Evolutionary conservation across 2,888 invertebrate genomes (phyloP).

Genomic region (Drosophila putrida): DNA sequence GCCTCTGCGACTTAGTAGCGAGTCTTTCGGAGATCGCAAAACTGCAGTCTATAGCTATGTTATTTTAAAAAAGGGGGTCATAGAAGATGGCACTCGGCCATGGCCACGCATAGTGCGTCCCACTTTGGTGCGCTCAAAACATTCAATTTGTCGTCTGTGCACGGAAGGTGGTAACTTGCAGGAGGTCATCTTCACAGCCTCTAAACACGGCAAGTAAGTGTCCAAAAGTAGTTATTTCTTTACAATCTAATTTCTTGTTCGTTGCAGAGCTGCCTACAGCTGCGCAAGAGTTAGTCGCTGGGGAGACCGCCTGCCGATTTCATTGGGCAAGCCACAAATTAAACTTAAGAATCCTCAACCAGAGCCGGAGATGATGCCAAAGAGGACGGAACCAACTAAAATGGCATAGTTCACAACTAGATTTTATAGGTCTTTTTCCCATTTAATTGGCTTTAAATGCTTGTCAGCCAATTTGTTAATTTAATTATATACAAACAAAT

Average conservation of each 20-base stretch:
- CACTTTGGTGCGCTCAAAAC: constrained; percentile 89
- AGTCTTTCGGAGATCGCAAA: constrained; percentile 81
- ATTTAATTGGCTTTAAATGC: constrained; percentile 56
- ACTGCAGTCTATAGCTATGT: constrained; percentile 91
- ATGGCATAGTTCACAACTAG: constrained; percentile 42
- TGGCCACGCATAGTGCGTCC: constrained; percentile 94
- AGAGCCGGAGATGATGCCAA: neutral
- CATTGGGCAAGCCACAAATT: constrained; percentile 80
- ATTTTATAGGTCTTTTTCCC: constrained; percentile 2
- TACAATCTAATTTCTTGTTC: neutral
- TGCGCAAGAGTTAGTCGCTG: constrained; percentile 91
- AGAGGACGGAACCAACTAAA: constrained; percentile 21
- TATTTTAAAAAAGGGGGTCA: constrained; percentile 91
- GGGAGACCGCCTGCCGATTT: constrained; percentile 92
- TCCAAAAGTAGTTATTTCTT: neutral
- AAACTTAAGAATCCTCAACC: constrained; percentile 30
- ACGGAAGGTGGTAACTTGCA: constrained; percentile 90
- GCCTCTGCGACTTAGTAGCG: constrained; percentile 86
- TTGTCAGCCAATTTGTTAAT: constrained; percentile 51
- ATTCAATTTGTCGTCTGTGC: constrained; percentile 92
- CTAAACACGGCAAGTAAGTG: constrained; percentile 91
- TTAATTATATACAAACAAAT: constrained; percentile 76
- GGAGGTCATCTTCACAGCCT: constrained; percentile 91
- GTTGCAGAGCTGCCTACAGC: constrained; percentile 88
- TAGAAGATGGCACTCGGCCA: constrained; percentile 85